Evolutionary conservation across 2,888 invertebrate genomes (phyloP).

Genomic region (Amphipoea oculea): DNA sequence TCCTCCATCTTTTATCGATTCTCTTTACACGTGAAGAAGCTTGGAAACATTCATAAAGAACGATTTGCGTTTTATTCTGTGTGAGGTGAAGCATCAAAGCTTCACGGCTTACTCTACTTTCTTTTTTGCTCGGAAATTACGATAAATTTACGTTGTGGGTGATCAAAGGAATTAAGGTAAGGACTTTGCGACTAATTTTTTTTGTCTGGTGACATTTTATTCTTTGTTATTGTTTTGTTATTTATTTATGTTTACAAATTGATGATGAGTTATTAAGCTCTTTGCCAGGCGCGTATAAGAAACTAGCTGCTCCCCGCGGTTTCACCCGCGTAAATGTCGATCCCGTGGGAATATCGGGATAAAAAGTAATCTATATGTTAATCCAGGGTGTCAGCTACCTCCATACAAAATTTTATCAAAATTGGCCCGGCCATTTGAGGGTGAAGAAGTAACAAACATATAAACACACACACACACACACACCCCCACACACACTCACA

Average conservation of each 20-base stretch:
- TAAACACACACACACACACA: no score
- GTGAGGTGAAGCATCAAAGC: not conserved
- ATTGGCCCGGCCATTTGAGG: no score
- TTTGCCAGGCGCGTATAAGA: not conserved
- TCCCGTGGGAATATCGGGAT: no score
- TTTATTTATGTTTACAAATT: not conserved
- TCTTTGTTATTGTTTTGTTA: not conserved
- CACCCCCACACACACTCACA: no score
- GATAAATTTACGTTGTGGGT: constrained; percentile 5
- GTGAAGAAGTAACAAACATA: no score
- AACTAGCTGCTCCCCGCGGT: not conserved
- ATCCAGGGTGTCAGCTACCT: no score
- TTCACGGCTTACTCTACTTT: not conserved
- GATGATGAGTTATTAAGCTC: not conserved
- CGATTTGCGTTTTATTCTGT: constrained; percentile 24
- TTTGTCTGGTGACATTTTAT: not conserved
- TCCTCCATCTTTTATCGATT: constrained; percentile 23
- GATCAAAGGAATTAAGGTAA: constrained; percentile 1
- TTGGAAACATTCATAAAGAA: constrained; percentile 33
- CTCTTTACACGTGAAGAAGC: constrained; percentile 7
- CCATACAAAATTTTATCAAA: no score
- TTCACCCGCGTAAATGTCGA: no score
- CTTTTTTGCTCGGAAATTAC: not conserved
- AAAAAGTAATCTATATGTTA: no score
- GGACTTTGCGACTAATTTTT: not conserved